These are phyloP conservation scores for Scaptomyza hsui DNA, from an alignment of 1,140 invertebrate genomes.

Conservation along the genomic window DNA sequence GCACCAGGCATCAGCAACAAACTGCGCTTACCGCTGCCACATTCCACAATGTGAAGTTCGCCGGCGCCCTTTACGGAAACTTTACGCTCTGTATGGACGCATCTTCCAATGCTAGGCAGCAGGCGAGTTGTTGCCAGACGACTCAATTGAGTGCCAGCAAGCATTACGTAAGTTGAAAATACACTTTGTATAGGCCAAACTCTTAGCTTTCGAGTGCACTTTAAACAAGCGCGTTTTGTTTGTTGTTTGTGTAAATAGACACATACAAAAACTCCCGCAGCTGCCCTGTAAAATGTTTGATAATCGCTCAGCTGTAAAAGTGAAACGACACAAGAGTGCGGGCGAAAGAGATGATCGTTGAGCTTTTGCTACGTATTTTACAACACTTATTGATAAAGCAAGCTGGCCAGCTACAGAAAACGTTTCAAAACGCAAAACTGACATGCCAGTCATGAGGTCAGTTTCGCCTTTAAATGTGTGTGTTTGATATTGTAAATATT, in stretches of 20 bases:
- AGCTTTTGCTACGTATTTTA: constrained; percentile 8
- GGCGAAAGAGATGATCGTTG: not conserved
- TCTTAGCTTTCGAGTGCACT: constrained; percentile 50
- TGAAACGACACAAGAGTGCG: not conserved
- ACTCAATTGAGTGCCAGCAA: constrained; percentile 28
- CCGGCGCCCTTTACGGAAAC: constrained; percentile 86
- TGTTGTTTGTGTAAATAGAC: constrained; percentile 36
- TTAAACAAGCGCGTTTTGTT: constrained; percentile 21
- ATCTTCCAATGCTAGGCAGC: constrained; percentile 24
- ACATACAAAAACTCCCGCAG: constrained; percentile 10
- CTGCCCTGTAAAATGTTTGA: constrained; percentile 40
- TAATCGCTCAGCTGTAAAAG: constrained; percentile 30
- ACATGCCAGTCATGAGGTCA: too few relatives aligned
- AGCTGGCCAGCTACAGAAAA: too few relatives aligned
- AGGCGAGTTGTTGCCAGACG: constrained; percentile 8
- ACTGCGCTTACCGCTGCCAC: constrained; percentile 88
- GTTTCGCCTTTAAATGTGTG: too few relatives aligned
- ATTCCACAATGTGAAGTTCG: constrained; percentile 89
- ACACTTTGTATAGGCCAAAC: constrained; percentile 17
- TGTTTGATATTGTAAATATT: too few relatives aligned
- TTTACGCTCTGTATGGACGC: constrained; percentile 84
- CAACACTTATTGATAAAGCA: constrained; percentile 27
- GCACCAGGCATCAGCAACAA: constrained; percentile 91
- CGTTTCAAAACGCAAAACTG: too few relatives aligned
- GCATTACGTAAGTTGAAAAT: constrained; percentile 63